phyloP scores from a whole-genome alignment of 2,113 vertebrate species.

The Tachysurus vachellii region DNA sequence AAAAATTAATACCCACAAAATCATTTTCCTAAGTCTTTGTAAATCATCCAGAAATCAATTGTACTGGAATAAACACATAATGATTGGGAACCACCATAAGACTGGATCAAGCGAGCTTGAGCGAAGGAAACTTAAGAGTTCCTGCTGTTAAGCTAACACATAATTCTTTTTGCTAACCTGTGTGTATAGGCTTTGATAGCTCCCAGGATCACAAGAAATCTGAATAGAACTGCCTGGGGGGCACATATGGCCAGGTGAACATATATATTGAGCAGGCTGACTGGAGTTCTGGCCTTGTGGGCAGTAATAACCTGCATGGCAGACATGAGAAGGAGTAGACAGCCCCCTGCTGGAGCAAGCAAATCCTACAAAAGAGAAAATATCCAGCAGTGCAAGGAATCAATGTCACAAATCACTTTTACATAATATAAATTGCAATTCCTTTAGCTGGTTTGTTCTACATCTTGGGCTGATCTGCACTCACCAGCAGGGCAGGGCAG shows the following conservation, averaged over 20 bases:
- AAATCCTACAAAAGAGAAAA: slow-evolving; percentile 67
- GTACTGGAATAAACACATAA: background rate
- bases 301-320: slow-evolving; percentile 73
- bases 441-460: background rate
- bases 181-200: slow-evolving; percentile 79
- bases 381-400: background rate
- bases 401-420: background rate
- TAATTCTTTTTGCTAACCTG: slow-evolving; percentile 63
- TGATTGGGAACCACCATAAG: background rate
- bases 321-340: slow-evolving; percentile 71
- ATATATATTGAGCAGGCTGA: slow-evolving; percentile 61
- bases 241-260: slow-evolving; percentile 80
- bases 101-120: background rate
- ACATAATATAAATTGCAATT: background rate
- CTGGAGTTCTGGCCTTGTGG: slow-evolving; percentile 61
- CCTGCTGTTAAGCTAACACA: background rate
- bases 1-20: background rate
- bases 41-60: background rate
- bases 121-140: background rate
- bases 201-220: slow-evolving; percentile 75
- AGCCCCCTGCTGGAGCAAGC: slow-evolving; percentile 74
- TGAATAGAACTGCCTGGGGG: slow-evolving; percentile 78
- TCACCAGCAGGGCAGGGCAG: slow-evolving; percentile 79
- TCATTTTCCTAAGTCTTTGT: background rate
- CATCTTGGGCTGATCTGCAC: background rate